Conservation (phyloP, 2,113 vertebrate genomes). For the Bubo scandiacus region DNA sequence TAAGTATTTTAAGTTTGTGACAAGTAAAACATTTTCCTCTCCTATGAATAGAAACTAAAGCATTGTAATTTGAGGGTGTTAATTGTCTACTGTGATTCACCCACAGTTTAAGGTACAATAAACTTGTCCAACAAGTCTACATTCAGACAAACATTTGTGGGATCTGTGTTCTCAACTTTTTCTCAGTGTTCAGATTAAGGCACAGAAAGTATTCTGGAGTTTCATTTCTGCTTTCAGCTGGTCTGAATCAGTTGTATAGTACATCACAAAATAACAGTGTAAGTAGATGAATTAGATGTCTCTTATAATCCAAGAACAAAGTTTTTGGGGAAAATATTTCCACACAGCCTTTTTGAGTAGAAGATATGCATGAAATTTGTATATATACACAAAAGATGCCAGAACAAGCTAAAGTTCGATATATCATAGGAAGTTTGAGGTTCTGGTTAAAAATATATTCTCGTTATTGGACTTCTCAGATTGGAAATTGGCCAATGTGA, state of each 20-base stretch:
- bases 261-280: not conserved
- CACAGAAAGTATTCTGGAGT: not conserved
- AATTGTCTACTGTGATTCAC: not conserved
- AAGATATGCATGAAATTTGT: not conserved
- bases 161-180: not conserved
- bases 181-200: not conserved
- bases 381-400: not conserved
- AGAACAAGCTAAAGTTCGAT: not conserved
- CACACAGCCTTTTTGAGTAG: not conserved
- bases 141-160: not conserved
- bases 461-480: not conserved
- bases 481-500: too few species aligned
- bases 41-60: not conserved
- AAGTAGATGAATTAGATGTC: not conserved
- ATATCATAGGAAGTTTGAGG: not conserved
- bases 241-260: not conserved
- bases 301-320: not conserved
- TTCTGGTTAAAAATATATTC: not conserved
- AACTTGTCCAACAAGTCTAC: not conserved
- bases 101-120: not conserved
- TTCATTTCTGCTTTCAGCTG: not conserved
- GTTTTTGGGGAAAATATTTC: not conserved
- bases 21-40: not conserved
- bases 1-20: not conserved
- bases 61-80: not conserved